Conservation (phyloP, 2,797 vertebrate genomes). For the Stomatorhinus walkeri region DNA sequence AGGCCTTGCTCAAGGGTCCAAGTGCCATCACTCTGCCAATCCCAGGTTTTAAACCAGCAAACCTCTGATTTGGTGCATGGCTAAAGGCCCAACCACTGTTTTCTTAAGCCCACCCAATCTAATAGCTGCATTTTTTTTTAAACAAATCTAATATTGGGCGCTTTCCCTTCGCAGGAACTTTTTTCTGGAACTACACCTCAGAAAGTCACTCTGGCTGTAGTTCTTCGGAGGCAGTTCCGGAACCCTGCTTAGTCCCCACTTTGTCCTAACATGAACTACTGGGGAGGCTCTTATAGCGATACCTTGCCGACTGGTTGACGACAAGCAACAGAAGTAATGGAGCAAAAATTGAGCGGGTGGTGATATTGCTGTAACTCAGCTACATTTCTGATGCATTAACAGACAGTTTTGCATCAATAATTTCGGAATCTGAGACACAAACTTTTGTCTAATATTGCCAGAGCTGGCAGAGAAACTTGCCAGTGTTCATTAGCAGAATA, state of each 20-base stretch:
- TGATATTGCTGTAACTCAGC: too few species aligned
- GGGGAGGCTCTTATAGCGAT: background rate
- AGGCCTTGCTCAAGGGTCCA: background rate
- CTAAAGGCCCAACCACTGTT: background rate
- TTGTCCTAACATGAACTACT: background rate
- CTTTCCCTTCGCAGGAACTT: background rate
- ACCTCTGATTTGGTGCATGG: background rate
- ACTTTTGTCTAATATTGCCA: too few species aligned
- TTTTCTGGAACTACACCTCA: background rate
- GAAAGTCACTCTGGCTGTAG: background rate
- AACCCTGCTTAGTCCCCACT: background rate
- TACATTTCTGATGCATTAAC: too few species aligned
- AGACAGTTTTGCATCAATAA: too few species aligned
- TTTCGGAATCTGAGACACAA: background rate
- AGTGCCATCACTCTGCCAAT: background rate
- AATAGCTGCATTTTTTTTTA: background rate
- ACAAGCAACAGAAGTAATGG: background rate
- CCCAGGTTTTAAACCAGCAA: background rate
- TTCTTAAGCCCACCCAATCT: background rate
- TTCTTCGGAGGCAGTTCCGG: background rate
- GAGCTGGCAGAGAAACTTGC: background rate
- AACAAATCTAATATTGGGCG: background rate
- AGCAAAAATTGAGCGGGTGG: background rate
- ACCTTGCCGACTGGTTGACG: too few species aligned
- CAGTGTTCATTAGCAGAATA: background rate